These are phyloP conservation scores for Bradypodion pumilum DNA, from an alignment of 2,797 vertebrate genomes.

Conservation along the genomic window DNA sequence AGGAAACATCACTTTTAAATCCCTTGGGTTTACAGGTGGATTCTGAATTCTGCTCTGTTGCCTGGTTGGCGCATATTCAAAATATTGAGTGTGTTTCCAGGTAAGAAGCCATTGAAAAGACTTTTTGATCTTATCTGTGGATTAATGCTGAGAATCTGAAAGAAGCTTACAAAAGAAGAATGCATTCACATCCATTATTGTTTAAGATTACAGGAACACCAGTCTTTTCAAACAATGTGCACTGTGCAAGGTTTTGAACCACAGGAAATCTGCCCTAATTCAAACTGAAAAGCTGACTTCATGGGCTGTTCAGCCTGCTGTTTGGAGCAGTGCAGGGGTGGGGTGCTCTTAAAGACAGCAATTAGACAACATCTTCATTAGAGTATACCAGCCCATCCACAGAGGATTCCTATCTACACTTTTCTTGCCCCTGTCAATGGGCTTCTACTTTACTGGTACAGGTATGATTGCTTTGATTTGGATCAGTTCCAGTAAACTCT, in stretches of 20 bases:
- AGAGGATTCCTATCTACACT: no score
- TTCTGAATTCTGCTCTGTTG: neutral
- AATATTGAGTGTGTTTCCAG: slow-evolving; percentile 1
- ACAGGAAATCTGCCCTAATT: neutral
- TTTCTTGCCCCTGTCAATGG: no score
- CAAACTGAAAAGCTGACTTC: no score
- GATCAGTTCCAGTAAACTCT: no score
- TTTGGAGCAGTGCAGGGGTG: no score
- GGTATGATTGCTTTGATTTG: no score
- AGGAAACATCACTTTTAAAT: neutral
- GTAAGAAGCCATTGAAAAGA: slow-evolving; percentile 15
- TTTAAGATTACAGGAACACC: neutral
- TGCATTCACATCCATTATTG: neutral
- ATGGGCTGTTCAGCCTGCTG: no score
- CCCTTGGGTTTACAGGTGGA: neutral
- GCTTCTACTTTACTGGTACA: no score
- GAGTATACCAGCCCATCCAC: no score
- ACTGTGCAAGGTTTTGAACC: neutral
- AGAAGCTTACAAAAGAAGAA: slow-evolving; percentile 17
- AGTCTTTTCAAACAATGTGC: neutral
- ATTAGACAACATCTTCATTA: no score
- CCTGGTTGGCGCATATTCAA: slow-evolving; percentile 2
- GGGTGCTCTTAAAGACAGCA: no score
- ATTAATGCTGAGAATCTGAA: slow-evolving; percentile 7
- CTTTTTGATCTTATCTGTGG: neutral